These are phyloP conservation scores for Odocoileus virginianus DNA, from an alignment of 2,113 vertebrate genomes.

Conservation along the genomic window DNA sequence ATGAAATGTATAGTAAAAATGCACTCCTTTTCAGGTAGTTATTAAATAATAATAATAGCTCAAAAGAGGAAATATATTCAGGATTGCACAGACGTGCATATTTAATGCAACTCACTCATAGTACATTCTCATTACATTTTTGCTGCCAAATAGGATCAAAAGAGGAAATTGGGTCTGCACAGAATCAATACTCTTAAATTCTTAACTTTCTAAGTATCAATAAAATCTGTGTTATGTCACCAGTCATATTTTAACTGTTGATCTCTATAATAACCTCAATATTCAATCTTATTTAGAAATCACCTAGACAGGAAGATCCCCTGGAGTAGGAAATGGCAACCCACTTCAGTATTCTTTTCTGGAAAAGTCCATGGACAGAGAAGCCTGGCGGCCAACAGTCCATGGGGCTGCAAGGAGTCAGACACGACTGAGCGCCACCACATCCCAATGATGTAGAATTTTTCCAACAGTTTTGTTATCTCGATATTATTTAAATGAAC, in stretches of 20 bases:
- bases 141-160: neutral
- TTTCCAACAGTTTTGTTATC: neutral
- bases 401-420: neutral
- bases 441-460: neutral
- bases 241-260: neutral
- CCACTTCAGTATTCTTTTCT: neutral
- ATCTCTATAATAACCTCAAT: neutral
- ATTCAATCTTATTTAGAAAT: neutral
- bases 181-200: neutral
- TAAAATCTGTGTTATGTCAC: neutral
- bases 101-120: neutral
- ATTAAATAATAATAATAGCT: conserved; percentile 16
- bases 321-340: neutral
- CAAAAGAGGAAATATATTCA: neutral
- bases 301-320: neutral
- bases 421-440: neutral
- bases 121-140: neutral
- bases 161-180: neutral
- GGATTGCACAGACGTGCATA: neutral
- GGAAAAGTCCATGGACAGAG: neutral
- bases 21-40: neutral
- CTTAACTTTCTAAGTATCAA: neutral
- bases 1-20: neutral
- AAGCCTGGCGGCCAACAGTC: neutral
- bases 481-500: neutral